A percentile compares a stretch with the other conserved stretches of the same genome.
These are phyloP conservation scores for Hyppa rectilinea DNA, from an alignment of 2,888 invertebrate species.

Conservation along the genomic window DNA sequence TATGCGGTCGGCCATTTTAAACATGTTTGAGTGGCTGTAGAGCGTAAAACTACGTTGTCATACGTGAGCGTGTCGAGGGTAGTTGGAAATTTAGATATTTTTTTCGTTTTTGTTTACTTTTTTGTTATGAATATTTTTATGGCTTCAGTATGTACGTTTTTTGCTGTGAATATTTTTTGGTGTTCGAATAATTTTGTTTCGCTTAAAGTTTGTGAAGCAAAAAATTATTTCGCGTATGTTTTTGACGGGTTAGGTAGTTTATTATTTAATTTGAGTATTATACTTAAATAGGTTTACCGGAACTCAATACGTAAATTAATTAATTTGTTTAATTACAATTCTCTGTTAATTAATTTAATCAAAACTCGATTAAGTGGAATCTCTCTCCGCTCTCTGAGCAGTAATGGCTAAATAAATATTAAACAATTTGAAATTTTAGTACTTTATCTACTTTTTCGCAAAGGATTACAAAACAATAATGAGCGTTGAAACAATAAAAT, in stretches of 20 bases:
- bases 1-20: slow-evolving; percentile 47
- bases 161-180: slow-evolving; percentile 12
- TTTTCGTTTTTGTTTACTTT: slow-evolving; percentile 8
- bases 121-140: slow-evolving; percentile 44
- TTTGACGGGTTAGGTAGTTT: background rate
- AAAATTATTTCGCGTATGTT: background rate
- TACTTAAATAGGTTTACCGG: background rate
- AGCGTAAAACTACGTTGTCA: slow-evolving; percentile 59
- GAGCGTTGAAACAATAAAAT: background rate
- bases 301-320: background rate
- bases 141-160: slow-evolving; percentile 1
- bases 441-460: background rate
- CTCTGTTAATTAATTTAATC: too few relatives aligned
- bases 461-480: background rate
- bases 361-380: background rate
- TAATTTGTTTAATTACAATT: background rate
- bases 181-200: background rate
- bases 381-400: background rate
- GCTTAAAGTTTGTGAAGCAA: background rate
- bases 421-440: background rate
- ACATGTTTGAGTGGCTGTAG: slow-evolving; percentile 56
- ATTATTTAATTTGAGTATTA: background rate
- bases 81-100: slow-evolving; percentile 41
- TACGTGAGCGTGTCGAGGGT: slow-evolving; percentile 19
- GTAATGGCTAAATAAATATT: background rate